Percentiles rank a stretch among this genome's conserved stretches.
These are phyloP conservation scores for Rostratula benghalensis DNA, from an alignment of 2,113 vertebrate species.

Conservation along the genomic window DNA sequence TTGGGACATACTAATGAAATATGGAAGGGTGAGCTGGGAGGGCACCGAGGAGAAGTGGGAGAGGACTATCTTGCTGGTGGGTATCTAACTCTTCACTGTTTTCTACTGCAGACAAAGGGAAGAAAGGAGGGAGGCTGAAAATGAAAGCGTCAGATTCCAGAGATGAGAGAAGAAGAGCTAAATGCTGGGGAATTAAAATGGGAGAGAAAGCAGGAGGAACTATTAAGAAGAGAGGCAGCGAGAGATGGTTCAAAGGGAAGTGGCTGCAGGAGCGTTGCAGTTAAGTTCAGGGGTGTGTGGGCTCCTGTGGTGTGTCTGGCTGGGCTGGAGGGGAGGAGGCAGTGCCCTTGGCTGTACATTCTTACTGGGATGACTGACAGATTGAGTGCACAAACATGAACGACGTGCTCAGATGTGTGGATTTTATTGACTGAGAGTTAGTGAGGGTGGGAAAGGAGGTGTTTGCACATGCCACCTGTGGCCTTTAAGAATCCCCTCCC, in stretches of 20 bases:
- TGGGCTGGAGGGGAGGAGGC: background rate
- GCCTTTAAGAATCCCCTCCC: background rate
- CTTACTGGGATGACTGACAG: background rate
- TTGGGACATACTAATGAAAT: background rate
- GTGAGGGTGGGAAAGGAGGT: background rate
- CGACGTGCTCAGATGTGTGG: background rate
- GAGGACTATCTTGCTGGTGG: background rate
- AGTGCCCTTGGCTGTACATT: background rate
- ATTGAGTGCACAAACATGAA: background rate
- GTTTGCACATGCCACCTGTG: background rate
- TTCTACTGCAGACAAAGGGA: background rate
- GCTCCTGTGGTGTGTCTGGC: background rate
- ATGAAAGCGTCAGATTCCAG: background rate
- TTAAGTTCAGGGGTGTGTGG: background rate
- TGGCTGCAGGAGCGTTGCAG: background rate
- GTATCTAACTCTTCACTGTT: background rate
- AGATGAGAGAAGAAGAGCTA: background rate
- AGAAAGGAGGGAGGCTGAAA: background rate
- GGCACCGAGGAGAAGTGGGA: background rate
- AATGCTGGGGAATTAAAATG: background rate
- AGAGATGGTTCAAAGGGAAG: background rate
- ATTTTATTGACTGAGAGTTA: background rate
- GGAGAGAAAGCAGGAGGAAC: background rate
- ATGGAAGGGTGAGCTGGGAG: background rate
- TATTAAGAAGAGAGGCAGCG: fast-evolving